Conservation (phyloP, 1,140 invertebrate genomes). For the Ceratosolen fusciceps region DNA sequence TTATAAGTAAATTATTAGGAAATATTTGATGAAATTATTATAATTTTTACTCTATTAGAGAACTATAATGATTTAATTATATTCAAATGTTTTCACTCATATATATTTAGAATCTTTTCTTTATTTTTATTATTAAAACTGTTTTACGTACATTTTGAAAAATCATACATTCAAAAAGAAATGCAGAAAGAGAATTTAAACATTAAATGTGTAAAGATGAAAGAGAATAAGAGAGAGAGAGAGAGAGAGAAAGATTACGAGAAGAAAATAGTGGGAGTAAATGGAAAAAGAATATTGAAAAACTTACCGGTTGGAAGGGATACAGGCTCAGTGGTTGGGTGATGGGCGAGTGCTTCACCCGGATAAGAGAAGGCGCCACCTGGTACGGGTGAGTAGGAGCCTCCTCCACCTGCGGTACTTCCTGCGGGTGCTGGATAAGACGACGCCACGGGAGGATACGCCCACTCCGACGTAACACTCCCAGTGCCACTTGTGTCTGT, state of each 20-base stretch:
- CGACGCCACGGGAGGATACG: conserved; percentile 65
- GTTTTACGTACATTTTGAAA: too few species aligned
- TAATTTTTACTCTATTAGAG: too few species aligned
- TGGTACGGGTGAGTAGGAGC: conserved; percentile 68
- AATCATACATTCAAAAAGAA: too few species aligned
- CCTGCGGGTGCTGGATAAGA: conserved; percentile 66
- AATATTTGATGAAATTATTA: too few species aligned
- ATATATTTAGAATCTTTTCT: too few species aligned
- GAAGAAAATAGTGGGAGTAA: not conserved
- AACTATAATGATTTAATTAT: too few species aligned
- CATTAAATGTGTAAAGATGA: not conserved
- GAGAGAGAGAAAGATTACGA: not conserved
- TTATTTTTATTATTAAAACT: too few species aligned
- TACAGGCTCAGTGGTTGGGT: conserved; percentile 68
- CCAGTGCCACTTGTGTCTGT: conserved; percentile 62
- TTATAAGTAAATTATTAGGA: too few species aligned
- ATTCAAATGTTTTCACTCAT: too few species aligned
- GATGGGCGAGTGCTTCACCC: conserved; percentile 67
- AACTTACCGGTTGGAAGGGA: conserved; percentile 65
- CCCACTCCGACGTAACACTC: conserved; percentile 59
- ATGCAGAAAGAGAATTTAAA: too few species aligned
- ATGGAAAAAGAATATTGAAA: not conserved
- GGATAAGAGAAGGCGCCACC: conserved; percentile 69
- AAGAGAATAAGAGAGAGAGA: not conserved
- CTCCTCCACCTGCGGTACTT: conserved; percentile 61